A percentile compares a stretch with the other conserved stretches of the same genome.
Evolutionary conservation across 2,113 vertebrate genomes (phyloP).

Genomic region (Indicator maculatus): DNA sequence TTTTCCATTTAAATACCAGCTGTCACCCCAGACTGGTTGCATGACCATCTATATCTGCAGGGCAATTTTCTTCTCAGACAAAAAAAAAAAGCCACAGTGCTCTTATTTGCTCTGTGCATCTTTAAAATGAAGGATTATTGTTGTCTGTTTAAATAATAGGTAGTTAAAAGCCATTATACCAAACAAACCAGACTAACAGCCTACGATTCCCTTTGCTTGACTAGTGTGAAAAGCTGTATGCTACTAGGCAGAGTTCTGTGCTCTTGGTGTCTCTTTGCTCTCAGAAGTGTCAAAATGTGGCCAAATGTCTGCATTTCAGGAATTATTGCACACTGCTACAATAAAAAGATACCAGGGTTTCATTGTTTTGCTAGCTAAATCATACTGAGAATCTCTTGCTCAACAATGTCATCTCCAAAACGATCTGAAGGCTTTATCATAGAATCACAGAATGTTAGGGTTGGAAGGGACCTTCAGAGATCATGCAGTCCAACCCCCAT

Average conservation of each 20-base stretch:
- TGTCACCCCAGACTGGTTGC: constrained; percentile 38
- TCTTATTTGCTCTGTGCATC: constrained; percentile 25
- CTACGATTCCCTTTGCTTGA: neutral
- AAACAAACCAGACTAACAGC: neutral
- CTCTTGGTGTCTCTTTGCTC: neutral
- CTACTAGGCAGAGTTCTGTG: neutral
- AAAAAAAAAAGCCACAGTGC: neutral
- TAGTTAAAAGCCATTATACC: constrained; percentile 5
- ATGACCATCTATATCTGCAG: constrained; percentile 13
- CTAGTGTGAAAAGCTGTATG: neutral
- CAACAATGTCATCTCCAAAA: neutral
- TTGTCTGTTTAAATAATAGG: neutral
- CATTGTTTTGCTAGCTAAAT: neutral
- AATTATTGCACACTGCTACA: neutral
- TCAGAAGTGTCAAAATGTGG: neutral
- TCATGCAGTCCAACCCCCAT: too few species aligned
- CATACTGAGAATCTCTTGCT: neutral
- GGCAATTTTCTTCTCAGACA: constrained; percentile 35
- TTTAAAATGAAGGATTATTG: neutral
- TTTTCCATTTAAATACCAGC: constrained; percentile 52
- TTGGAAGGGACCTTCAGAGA: too few species aligned
- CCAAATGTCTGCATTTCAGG: neutral
- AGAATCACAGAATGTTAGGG: too few species aligned
- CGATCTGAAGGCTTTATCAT: neutral
- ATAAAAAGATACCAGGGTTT: neutral